Evolutionary conservation across 2,113 vertebrate genomes (phyloP), one percentile per base, ranked within the genome.

Genomic region (Hypocryptadius cinnamomeus): DNA sequence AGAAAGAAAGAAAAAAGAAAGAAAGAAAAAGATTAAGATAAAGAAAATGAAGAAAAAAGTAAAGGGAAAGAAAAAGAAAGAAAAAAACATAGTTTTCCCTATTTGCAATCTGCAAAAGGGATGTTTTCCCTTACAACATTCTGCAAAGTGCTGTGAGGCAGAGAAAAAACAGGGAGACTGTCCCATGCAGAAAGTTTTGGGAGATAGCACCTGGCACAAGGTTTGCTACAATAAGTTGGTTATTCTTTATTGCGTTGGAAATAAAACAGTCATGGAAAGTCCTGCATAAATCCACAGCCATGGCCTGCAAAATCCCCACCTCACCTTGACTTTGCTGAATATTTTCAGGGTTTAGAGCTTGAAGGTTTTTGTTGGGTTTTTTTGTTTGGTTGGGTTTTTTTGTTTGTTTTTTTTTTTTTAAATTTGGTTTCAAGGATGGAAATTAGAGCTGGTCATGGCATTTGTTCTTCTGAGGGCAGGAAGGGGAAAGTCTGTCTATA

Each of bases 241-340:
- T 88, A 13, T 86, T 95, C 65, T 94, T 96, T 96, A 96, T 96
- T 96, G 96, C 96, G 85, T 95, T 96, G 95, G 93, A 94, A 95
- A 92, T 94, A 93, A 79, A 96, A 96, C 96, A 96, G 96, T 96
- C 96, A 68, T 94, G 69, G 71, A 53, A 90, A 95, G 66, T 90
- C 93, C 93, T 96, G 96, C 96, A 96, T 94, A 92, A 94, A 94
- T 88, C 76, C 90, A 86, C 95, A 96, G 93, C 83, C 78, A 5
- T 64, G 64, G 28, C 94, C 93, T 96, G 95, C 44, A 74, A 60
- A 83, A 68, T 84, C 90, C 87, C 91, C 4, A 15, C 91, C 87
- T 88, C 48, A 10, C 48, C 57, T 78, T 59, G 72, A 35, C 90
- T 96, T 95, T 90, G 95, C 85, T 45, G 93, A 94, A 92, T 94